A percentile compares a stretch with the other conserved stretches of the same genome.
phyloP scores from a whole-genome alignment of 2,888 invertebrate species.

The Cantharis rufa region DNA sequence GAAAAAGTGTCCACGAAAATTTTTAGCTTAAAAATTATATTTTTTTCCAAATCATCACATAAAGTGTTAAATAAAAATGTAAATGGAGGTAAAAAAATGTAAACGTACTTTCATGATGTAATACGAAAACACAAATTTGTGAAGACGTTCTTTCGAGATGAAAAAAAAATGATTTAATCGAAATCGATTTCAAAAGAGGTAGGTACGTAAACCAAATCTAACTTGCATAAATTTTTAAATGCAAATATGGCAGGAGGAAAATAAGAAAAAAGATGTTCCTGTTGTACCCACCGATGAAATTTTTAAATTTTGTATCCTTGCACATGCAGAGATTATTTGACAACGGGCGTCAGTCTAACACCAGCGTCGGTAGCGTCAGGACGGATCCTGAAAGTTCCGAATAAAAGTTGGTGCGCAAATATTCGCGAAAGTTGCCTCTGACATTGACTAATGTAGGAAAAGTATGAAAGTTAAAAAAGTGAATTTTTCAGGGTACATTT shows the following conservation, averaged over 20 bases:
- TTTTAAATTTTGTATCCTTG: background rate
- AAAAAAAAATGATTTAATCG: background rate
- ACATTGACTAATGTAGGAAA: background rate
- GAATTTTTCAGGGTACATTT: background rate
- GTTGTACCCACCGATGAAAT: background rate
- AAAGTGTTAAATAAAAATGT: background rate
- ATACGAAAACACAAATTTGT: background rate
- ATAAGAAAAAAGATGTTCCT: background rate
- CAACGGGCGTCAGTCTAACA: slow-evolving; percentile 27
- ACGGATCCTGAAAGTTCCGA: slow-evolving; percentile 1
- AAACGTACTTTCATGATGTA: background rate
- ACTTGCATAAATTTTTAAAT: background rate
- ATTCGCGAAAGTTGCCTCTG: background rate
- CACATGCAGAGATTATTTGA: slow-evolving; percentile 13
- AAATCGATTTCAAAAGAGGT: background rate
- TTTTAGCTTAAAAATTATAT: background rate
- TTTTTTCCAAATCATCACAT: background rate
- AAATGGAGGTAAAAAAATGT: background rate
- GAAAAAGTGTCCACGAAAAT: background rate
- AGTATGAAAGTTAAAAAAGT: background rate
- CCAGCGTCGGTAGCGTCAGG: slow-evolving; percentile 31
- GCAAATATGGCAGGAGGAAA: background rate
- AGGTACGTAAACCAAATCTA: background rate
- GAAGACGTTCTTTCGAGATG: background rate
- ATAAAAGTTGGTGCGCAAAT: background rate